Conservation (phyloP, 2,888 invertebrate species). For the Zele albiditarsus region DNA sequence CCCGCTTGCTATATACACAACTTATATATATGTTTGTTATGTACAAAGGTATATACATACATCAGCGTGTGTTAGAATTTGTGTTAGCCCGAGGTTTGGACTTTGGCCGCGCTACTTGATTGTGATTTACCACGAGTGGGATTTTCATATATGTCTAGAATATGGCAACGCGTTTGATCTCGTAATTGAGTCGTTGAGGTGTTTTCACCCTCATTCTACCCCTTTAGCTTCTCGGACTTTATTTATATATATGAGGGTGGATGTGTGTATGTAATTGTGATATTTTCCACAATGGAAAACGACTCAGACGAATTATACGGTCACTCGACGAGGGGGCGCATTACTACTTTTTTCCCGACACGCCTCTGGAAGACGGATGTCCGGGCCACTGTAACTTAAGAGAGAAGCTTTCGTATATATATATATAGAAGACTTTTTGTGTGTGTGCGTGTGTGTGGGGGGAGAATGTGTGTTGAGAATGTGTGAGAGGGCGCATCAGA, state of each 20-base stretch:
- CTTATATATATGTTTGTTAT: not conserved
- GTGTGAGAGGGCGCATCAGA: not conserved
- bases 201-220: not conserved
- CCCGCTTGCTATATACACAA: constrained; percentile 2
- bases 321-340: constrained; percentile 25
- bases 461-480: not conserved
- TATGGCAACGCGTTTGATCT: constrained; percentile 60
- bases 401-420: not conserved
- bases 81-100: constrained; percentile 17
- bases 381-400: constrained; percentile 14
- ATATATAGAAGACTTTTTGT: not conserved
- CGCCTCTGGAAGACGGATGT: constrained; percentile 39
- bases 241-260: not conserved
- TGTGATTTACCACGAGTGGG: constrained; percentile 64
- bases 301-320: constrained; percentile 17
- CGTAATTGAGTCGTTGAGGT: constrained; percentile 60
- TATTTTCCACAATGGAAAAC: constrained; percentile 44
- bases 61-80: not conserved
- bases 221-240: not conserved
- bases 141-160: constrained; percentile 34
- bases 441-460: not conserved
- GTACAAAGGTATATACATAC: not conserved
- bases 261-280: not conserved
- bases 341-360: constrained; percentile 36
- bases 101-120: constrained; percentile 51